Base-by-base conservation (phyloP, 2,888 invertebrate species). In the Thymelicus acteon region DNA sequence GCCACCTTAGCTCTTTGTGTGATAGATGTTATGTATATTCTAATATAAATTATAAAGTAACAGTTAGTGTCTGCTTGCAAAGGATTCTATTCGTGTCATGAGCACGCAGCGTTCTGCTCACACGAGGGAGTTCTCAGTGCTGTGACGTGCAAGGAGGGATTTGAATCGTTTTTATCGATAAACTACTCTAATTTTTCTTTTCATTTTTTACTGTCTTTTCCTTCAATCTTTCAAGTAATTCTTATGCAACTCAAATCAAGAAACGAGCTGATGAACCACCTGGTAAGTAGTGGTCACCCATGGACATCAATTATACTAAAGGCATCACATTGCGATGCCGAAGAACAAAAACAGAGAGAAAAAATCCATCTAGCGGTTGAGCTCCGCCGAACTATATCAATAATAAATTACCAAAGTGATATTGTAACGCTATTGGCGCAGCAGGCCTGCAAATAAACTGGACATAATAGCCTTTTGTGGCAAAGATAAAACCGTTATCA, bases 401-500 rank as follows among this genome's bases (percentile, higher is more conserved):
- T 24, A 8, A 54, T 12, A 44, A 4, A 54, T 10, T 54, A 24
- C 24, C 6, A 24, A 54, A 24, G 31, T 24, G 54, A 24, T 24
- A 54, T 6, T 8, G 48, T 49, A 15, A 47, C 12, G 24, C 10
- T 10, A 54, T 54, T 24, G 54, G 5, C 2, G 13, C 44, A 44
- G 54, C 24, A 19, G 2, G 54, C 7, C 13, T 54, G 54, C 54
- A 54, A 54, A 24, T 54, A 54, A 54, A 54, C 24, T 54, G 54
- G 54, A 19, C 54, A 24, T 54, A 24, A 24, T 60, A 64, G 47
- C 47, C 19, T 57, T 70, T 60, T 49, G 62, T 57, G 68, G 58
- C 37, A 49, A 58, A 58, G 39, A 63, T 37, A 61, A 52, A 69
- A 58, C 57, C 48, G 13, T 70, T 70, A 70, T 58, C 58, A 60